phyloP scores from a whole-genome alignment of 2,888 invertebrate species.

The Ypsolopha scabrella region DNA sequence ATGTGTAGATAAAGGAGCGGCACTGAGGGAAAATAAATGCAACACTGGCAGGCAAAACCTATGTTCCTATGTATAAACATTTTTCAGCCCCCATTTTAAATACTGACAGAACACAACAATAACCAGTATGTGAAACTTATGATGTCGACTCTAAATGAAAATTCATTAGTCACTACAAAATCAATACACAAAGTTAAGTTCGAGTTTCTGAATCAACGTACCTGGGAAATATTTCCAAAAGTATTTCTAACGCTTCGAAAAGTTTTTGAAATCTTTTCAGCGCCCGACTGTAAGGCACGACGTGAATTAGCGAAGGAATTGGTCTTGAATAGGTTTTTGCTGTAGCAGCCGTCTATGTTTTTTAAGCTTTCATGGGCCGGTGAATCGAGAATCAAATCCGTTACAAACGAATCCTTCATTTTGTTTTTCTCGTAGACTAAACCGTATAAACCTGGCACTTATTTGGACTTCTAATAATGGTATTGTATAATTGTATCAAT shows the following conservation, averaged over 20 bases:
- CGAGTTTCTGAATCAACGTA: slow-evolving; percentile 19
- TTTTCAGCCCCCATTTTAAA: too few species aligned
- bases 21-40: too few species aligned
- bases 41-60: too few species aligned
- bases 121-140: too few species aligned
- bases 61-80: too few species aligned
- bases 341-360: slow-evolving; percentile 57
- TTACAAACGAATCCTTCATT: slow-evolving; percentile 60
- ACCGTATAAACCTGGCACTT: too few species aligned
- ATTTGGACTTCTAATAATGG: too few species aligned
- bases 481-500: neutral
- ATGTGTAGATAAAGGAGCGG: too few species aligned
- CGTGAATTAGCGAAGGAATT: slow-evolving; percentile 72
- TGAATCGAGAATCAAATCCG: slow-evolving; percentile 54
- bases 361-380: slow-evolving; percentile 49
- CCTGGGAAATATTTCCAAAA: slow-evolving; percentile 77
- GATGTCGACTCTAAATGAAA: too few species aligned
- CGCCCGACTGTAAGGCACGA: slow-evolving; percentile 73
- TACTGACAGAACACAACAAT: too few species aligned
- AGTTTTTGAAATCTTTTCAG: slow-evolving; percentile 76
- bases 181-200: too few species aligned
- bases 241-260: slow-evolving; percentile 74
- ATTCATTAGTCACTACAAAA: too few species aligned
- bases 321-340: slow-evolving; percentile 51
- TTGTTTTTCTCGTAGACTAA: slow-evolving; percentile 10